Evolutionary conservation across 2,888 invertebrate species (phyloP), one percentile per base, ranked within the genome.

Genomic region (Apamea crenata): DNA sequence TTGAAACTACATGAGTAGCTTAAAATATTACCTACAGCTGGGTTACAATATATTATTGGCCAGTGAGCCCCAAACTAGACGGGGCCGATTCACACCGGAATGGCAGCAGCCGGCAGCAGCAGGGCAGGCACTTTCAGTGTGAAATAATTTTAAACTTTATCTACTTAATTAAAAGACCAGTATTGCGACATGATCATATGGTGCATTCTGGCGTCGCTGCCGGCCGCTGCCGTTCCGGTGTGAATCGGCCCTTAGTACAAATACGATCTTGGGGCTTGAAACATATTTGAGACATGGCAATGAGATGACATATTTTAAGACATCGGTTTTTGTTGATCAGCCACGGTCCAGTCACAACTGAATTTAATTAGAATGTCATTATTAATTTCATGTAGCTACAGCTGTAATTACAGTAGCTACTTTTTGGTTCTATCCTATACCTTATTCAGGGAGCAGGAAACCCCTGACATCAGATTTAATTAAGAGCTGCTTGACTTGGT

Each of bases 371-470:
- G 50, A 80, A 40, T 36, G 1, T 47, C 44, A 76, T 80, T 44
- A 63, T 76, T 47, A n/a, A 72, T 81, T 78, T 73, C 78, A 83
- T 71, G 25, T 80, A 80, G 61, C 32, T 44, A n/a, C 21, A 81
- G 16, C 21, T 40, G 47, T 82, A 80, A 21, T 47, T 61, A 59
- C 18, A 44, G 59, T 82, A 82, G 29, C 25, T 44, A 21, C n/a
- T 74, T 21, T 40, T 74, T 69, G 2, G 12, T 63, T 69, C 14
- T 61, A 53, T 21, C 4, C 14, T 63, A n/a, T 14, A 29, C 10
- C 14, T n/a, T 44, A 44, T 63, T 53, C 18, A 40, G 18, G 14
- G 14, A 44, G 21, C 32, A 18, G n/a, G 32, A 32, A 25, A 29
- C 44, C 21, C 16, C n/a, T 16, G n/a, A 5, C 29, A 61, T 14